Evolutionary conservation across 2,888 invertebrate species (phyloP), one percentile per base, ranked within the genome.

Genomic region (Eupithecia subumbrata): DNA sequence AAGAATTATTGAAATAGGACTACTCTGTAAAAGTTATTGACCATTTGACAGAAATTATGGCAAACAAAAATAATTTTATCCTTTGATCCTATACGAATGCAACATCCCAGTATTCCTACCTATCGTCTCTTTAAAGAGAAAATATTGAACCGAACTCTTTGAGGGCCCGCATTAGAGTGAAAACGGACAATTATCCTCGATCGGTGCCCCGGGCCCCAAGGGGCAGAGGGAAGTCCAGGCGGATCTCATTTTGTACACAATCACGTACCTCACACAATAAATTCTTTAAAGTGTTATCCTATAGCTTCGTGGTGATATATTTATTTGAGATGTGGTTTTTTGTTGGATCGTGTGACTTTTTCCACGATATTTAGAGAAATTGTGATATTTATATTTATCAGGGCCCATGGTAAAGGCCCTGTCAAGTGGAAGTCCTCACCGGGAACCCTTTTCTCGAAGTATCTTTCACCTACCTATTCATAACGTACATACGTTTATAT

Each of bases 171-270:
- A 56, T 56, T 56, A 22, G n/a, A 56, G 56, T 56, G 56, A 22
- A 22, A 56, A 22, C 56, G 56, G 52, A 56, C 56, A 56, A 56
- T 56, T 56, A 56, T 56, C 56, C 56, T 22, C 56, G 56, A 22
- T 56, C n/a, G 2, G 48, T 7, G 48, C 52, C n/a, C 52, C 52
- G n/a, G 52, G 52, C 3, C 52, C n/a, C 48, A 0, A 52, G 56
- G 52, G 56, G 2, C 56, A 48, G 56, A 8, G 22, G 56, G 56
- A 56, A 56, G n/a, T 56, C 22, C 56, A 22, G 11, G 56, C 56
- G 56, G 56, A 56, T 56, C 56, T 22, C 56, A 56, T 56, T 56
- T 56, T 22, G 22, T 22, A n/a, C n/a, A 56, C 56, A 56, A 56
- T 56, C 56, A 22, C 56, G 4, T 56, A 22, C 52, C 52, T 11